Evolutionary conservation across 2,797 vertebrate species (phyloP), one percentile per base, ranked within the genome.

Genomic region (Labeo calbasu): DNA sequence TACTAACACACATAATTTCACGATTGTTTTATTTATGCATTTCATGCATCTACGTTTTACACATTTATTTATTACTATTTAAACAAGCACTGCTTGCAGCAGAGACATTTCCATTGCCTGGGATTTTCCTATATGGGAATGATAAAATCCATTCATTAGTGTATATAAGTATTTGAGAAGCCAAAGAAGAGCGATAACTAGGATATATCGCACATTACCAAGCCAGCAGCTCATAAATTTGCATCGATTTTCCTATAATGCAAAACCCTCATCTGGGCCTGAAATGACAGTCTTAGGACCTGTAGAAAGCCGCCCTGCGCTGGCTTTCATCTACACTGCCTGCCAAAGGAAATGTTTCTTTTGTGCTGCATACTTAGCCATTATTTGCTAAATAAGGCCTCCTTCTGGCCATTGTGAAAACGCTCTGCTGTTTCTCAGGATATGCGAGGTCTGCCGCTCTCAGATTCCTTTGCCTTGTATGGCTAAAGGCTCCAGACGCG

Each of bases 381-480:
- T 65, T 61, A 51, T 76, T 87, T 86, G 79, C 88, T 89, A 89
- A 89, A 89, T 89, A 89, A 87, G 88, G 88, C 71, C 76, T 87
- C 28, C 43, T 25, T 76, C 66, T 61, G 46, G 70, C 32, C 70
- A 82, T 83, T 87, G 72, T 80, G 66, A 72, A 84, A 82, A 86
- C 40, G 57, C 36, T 28, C 59, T 21, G 77, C 40, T 66, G 70
- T 85, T 85, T 85, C 84, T 87, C 88, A 89, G 88, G 88, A 89
- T 87, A 79, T 85, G 86, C 28, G 84, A 84, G 48, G 68, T 86
- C 83, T 72, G 72, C 50, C 43, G 81, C 77, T 76, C 69, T 53
- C 79, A 51, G 85, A 89, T 89, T 89, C 88, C 86, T 89, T 89
- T 73, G 77, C 88, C 88, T 89, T 89, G 88, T 89, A 89, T 86